Percentiles rank a stretch among this genome's conserved stretches.
phyloP scores from a whole-genome alignment of 2,797 vertebrate species.

The Clamator glandarius region DNA sequence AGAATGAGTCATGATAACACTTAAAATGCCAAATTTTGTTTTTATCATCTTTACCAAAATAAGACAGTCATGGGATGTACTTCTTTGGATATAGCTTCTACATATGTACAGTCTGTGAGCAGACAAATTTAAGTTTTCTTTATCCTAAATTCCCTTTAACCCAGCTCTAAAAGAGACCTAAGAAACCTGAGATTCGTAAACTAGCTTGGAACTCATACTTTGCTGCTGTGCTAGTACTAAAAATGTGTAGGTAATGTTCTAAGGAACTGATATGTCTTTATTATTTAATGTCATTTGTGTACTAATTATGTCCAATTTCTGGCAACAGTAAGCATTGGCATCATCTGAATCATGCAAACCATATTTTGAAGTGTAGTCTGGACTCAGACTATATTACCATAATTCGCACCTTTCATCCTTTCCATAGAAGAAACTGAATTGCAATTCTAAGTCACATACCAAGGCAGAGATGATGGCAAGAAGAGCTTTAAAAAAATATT shows the following conservation, averaged over 20 bases:
- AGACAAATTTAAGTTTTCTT: background rate
- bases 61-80: background rate
- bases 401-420: background rate
- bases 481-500: background rate
- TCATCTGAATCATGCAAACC: background rate
- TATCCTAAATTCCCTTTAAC: background rate
- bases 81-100: background rate
- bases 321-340: fast-evolving
- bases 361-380: background rate
- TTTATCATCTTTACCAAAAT: background rate
- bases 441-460: background rate
- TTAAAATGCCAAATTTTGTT: background rate
- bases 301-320: background rate
- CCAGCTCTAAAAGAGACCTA: background rate
- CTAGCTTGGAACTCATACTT: background rate
- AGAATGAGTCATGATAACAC: background rate
- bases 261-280: background rate
- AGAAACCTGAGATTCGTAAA: background rate
- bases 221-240: background rate
- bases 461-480: background rate
- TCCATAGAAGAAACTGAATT: background rate
- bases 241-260: background rate
- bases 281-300: background rate
- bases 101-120: background rate
- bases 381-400: background rate